Evolutionary conservation across 2,888 invertebrate genomes (phyloP), one percentile per base, ranked within the genome.

Genomic region (Lissocephala sabroskyi): DNA sequence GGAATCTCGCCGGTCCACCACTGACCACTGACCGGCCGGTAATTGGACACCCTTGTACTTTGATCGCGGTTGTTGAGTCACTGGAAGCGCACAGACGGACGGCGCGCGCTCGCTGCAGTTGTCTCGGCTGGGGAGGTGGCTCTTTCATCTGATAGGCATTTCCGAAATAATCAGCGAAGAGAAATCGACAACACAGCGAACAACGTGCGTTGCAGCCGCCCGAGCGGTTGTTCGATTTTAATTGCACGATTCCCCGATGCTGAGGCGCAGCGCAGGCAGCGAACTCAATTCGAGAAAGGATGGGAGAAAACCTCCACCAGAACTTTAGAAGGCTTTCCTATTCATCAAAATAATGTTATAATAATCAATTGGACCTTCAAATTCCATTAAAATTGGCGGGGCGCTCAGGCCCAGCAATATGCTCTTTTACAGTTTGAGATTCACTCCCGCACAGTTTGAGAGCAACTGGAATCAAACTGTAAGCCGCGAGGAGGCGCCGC

Each of bases 61-160:
- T 53, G 54, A 54, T 49, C 60, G 30, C 13, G 13, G 35, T 35
- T 35, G 45, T 46, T 64, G 65, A 73, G 49, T 54, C 62, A 55
- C 37, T 52, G 30, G 32, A 40, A 45, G 40, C 35, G 28, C 47
- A 17, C 62, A 59, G 65, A 52, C 58, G 46, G 43, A 62, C 56
- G 62, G 68, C 70, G 44, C 48, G 39, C 46, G 44, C 45, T 35
- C 44, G 16, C 18, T 14, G 39, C 28, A 11, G 30, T 32, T 6
- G 30, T 32, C 13, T 7, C 4, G 45, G 29, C 10, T 11, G 48
- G 18, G 36, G 16, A 36, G 39, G 37, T 6, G 10, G 51, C 53
- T 56, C 68, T 76, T 65, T 71, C 75, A 77, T 70, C 71, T 56
- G 70, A 77, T 77, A 63, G 77, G 75, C 75, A 77, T 77, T 70